A percentile compares a stretch with the other conserved stretches of the same genome.
phyloP scores from a whole-genome alignment of 2,888 invertebrate genomes.

The Orthonychiurus folsomi region DNA sequence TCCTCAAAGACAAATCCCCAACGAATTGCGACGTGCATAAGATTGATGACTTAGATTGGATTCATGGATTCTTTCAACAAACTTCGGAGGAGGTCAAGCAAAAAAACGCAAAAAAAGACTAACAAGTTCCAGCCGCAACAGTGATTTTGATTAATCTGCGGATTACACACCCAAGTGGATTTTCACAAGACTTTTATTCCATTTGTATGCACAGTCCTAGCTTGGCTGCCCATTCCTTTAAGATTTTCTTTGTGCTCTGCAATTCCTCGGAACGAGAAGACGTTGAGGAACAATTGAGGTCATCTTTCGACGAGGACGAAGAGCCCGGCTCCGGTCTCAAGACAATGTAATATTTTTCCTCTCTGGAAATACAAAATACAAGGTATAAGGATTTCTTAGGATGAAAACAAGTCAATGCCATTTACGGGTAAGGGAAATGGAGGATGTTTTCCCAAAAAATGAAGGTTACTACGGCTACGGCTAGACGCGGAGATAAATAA shows the following conservation, averaged over 20 bases:
- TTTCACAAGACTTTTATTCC: constrained; percentile 22
- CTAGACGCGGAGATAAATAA: not conserved
- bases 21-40: too few species aligned
- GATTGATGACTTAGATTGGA: not conserved
- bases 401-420: not conserved
- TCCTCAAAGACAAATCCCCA: too few species aligned
- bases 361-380: too few species aligned
- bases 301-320: not conserved
- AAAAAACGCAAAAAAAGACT: not conserved
- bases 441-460: not conserved
- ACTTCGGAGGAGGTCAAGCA: not conserved
- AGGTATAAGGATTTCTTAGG: too few species aligned
- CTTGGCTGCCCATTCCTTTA: constrained; percentile 20
- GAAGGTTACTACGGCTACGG: not conserved
- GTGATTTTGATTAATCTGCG: not conserved
- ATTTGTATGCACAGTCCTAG: constrained; percentile 21
- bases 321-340: not conserved
- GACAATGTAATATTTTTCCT: constrained; percentile 15
- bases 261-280: constrained; percentile 14
- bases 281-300: constrained; percentile 4
- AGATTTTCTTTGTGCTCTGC: constrained; percentile 9
- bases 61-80: not conserved
- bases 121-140: not conserved
- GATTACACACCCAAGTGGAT: not conserved
- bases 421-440: not conserved